Evolutionary conservation across 2,888 invertebrate species (phyloP), one percentile per base, ranked within the genome.

Genomic region (Lasioglossum calceatum): DNA sequence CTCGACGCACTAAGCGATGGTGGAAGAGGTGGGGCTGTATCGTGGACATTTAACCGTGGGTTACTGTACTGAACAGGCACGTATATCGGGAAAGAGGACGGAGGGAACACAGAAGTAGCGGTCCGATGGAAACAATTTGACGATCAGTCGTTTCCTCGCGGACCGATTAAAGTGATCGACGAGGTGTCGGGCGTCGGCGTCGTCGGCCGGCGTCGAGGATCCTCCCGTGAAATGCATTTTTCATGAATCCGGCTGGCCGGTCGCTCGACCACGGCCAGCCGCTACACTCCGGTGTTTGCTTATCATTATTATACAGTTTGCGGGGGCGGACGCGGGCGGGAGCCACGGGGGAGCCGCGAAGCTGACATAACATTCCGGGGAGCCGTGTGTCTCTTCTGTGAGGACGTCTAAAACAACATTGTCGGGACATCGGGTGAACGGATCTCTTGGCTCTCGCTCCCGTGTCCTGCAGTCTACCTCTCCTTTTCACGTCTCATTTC

Each of bases 301-400:
- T 89, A 90, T 91, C 89, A 89, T 91, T 92, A 92, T 91, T 90
- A 92, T 88, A 90, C 88, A 87, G 90, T 90, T 90, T 89, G 81
- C 79, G 58, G 81, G 58, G 79, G 72, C 64, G 80, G 71, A 61
- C 77, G 79, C 58, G 27, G 79, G 44, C 32, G 32, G 19, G 39
- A 23, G 47, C 32, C 67, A 36, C 27, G 67, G 84, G 73, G 81
- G 77, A 71, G 71, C 42, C 71, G 73, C 70, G 64, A 84, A 82
- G 88, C 91, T 92, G 91, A 89, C 91, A 92, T 87, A 92, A 92
- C 91, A 92, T 90, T 87, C 85, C 14, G 70, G 84, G 86, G 85
- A 86, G 85, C 87, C 81, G 88, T 87, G 87, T 86, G 71, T 71
- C 87, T 77, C 82, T 87, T 88, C 90, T 92, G 90, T 91, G 91